These are phyloP conservation scores for Siniperca knerii DNA, from an alignment of 2,113 vertebrate species.

Conservation along the genomic window DNA sequence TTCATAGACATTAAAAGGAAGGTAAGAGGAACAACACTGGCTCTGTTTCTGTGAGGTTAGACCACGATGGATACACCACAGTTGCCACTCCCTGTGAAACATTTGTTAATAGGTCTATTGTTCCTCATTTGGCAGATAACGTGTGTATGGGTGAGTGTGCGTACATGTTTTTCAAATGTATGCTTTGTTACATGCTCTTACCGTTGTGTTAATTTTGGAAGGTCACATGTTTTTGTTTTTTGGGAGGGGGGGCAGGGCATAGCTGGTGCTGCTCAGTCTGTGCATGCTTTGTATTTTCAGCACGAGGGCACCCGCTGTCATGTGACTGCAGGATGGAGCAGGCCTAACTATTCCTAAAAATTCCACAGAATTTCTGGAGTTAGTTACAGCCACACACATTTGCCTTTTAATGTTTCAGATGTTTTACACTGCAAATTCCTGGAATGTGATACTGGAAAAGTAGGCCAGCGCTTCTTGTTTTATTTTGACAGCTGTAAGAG, in stretches of 20 bases:
- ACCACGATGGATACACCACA: neutral
- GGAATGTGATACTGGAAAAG: neutral
- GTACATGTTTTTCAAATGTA: neutral
- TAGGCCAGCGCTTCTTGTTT: neutral
- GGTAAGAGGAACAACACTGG: constrained; percentile 84
- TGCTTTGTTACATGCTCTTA: neutral
- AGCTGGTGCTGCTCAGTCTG: constrained; percentile 20
- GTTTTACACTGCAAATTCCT: constrained; percentile 19
- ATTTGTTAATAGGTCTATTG: constrained; percentile 35
- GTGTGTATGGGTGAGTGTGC: neutral
- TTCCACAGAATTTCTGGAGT: constrained; percentile 43
- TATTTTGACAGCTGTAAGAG: neutral
- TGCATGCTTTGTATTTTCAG: constrained; percentile 63
- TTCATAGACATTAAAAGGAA: constrained; percentile 98
- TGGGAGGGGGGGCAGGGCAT: neutral
- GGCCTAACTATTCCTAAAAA: constrained; percentile 62
- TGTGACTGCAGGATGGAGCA: constrained; percentile 69
- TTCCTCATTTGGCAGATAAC: constrained; percentile 46
- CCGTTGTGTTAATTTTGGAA: constrained; percentile 5
- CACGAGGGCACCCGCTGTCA: constrained; percentile 58
- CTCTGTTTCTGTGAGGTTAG: neutral
- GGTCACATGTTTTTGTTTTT: constrained; percentile 53
- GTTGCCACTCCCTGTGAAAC: constrained; percentile 26
- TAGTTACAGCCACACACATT: neutral
- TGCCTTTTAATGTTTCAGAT: constrained; percentile 14